phyloP scores from a whole-genome alignment of 1,140 invertebrate species.

The Doryteuthis pealeii region DNA sequence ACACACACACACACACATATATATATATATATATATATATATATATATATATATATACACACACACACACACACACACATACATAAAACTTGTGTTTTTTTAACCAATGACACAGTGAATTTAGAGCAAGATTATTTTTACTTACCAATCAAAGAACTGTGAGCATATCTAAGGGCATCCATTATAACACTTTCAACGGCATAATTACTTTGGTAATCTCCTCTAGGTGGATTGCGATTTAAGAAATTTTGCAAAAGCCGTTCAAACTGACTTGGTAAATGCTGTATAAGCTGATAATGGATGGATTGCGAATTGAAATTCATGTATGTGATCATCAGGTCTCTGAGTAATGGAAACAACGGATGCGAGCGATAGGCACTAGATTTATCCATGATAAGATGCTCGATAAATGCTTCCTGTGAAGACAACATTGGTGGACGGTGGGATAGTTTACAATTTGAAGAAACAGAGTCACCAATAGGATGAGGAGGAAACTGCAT shows the following conservation, averaged over 20 bases:
- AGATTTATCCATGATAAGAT: slow-evolving; percentile 54
- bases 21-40: too few species aligned
- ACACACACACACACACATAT: too few species aligned
- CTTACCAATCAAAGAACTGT: slow-evolving; percentile 57
- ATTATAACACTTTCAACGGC: slow-evolving; percentile 56
- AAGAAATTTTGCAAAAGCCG: slow-evolving; percentile 56
- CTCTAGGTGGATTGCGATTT: slow-evolving; percentile 49
- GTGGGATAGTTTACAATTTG: slow-evolving; percentile 31
- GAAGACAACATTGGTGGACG: slow-evolving; percentile 49
- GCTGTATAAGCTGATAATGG: slow-evolving; percentile 55
- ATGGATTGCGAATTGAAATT: slow-evolving; percentile 56
- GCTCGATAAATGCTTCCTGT: slow-evolving; percentile 56
- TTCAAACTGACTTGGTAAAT: slow-evolving; percentile 55
- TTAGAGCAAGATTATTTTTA: slow-evolving; percentile 3
- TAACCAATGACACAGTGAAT: too few species aligned
- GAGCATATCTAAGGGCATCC: slow-evolving; percentile 57
- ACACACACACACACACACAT: too few species aligned
- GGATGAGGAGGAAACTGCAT: slow-evolving; percentile 17
- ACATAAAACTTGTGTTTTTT: too few species aligned
- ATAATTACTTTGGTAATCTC: slow-evolving; percentile 51
- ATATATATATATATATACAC: too few species aligned
- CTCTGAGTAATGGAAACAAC: slow-evolving; percentile 55
- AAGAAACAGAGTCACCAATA: not conserved
- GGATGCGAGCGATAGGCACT: slow-evolving; percentile 58
- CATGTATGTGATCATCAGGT: slow-evolving; percentile 59